Base-by-base conservation (phyloP, 2,888 invertebrate genomes). In the Microplitis deprimator region DNA sequence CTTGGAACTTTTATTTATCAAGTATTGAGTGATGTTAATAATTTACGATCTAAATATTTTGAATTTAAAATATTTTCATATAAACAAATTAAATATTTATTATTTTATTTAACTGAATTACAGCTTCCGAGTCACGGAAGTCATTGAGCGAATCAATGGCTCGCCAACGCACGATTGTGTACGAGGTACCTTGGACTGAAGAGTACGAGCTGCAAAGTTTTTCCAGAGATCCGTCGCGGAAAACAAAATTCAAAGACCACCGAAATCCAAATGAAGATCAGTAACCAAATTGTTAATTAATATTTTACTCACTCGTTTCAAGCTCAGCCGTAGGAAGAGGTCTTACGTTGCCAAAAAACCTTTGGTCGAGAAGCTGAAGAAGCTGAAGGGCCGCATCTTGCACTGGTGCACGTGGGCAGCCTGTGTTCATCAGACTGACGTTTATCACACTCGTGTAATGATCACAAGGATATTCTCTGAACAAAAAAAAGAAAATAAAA, bases 401-500 rank as follows among this genome's bases (percentile, higher is more conserved):
- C n/a, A 98, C 95, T 61, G 94, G 93, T 59, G 96, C 95, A 39
- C 98, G 93, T 0, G 98, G 97, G 88, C 97, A 98, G 1, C 98
- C 98, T 6, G 98, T 97, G 91, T 97, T 98, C 92, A 99, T 94
- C 68, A 99, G 92, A 0, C 99, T 98, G 60, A 99, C 96, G 89
- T 98, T 99, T 87, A 99, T 97, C 85, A 99, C 96, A 1, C 98
- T 98, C 60, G 98, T 98, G 90, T 98, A 98, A 91, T 98, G 97
- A 90, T 98, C 98, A 89, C 98, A 98, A 1, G 98, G 98, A 91
- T 98, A 98, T 90, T 98, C 98, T 87, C 97, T 97, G 90, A 38
- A 65, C 10, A 13, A 38, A 62, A 17, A 17, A 62, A 10, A n/a
- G 5, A 77, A 16, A 20, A 13, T n/a, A 61, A 38, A 81, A 68